Base-by-base conservation (phyloP, 2,888 invertebrate species). In the Dasypogon diadema region DNA sequence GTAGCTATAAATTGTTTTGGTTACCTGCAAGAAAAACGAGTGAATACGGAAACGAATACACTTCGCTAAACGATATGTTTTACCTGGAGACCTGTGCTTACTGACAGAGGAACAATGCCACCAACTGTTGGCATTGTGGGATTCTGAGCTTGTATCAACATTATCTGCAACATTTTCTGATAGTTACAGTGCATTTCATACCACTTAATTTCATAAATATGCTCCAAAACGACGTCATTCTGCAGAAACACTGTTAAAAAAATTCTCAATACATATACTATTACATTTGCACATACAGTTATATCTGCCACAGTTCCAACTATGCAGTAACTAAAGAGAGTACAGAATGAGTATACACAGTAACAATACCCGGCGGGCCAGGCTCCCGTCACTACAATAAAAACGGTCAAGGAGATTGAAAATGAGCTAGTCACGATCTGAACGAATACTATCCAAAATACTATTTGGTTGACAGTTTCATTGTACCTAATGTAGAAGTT, bases 1-100 rank as follows among this genome's bases (percentile, higher is more conserved):
- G 16, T 12, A 65, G 46, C 65, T 65, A n/a, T 65, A 65, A 21
- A 65, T 22, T 1, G 65, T 65, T 65, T 46, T 65, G 3, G 46
- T 65, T 1, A 65, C 46, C 65, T 65, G 24, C 10, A 65, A 65
- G 14, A 8, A 1, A 14, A 8, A 8, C n/a, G n/a, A n/a, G n/a
- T n/a, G n/a, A n/a, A n/a, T 2, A 34, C 8, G 1, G 6, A 1
- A 55, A 0, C 10, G 5, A 16, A 10, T 4, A 6, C 6, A 5
- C 1, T 63, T 63, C 10, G 2, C 18, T 6, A 14, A 37, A 8
- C 12, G n/a, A 34, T 10, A 30, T 6, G 18, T 18, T 8, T 14
- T 5, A 65, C 65, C 14, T 65, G 65, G 22, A 65, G 65, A 2
- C 42, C 65, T 12, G 65, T 65, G 24, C 22, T 46, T 14, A 65